Conservation (phyloP, 2,888 invertebrate genomes). For the Ormia ochracea region DNA sequence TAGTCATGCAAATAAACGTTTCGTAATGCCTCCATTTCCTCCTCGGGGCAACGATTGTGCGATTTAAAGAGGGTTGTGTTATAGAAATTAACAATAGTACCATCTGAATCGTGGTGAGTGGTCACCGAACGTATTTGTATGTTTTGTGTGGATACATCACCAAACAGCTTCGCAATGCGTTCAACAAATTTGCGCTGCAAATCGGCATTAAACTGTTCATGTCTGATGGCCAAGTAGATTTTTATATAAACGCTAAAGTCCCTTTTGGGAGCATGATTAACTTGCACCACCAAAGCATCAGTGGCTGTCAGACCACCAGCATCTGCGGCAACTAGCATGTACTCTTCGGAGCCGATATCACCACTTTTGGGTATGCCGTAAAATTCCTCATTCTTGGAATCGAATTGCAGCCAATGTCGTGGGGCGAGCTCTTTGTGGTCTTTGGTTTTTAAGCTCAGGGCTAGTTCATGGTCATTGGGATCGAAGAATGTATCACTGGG, state of each 20-base stretch:
- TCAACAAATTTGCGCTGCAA: conserved; percentile 89
- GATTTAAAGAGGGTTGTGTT: conserved; percentile 82
- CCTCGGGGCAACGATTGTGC: conserved; percentile 83
- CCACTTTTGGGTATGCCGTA: conserved; percentile 87
- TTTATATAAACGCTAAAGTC: conserved; percentile 88
- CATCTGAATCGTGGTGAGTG: conserved; percentile 77
- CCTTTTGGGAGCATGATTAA: conserved; percentile 81
- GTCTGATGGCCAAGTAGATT: conserved; percentile 85
- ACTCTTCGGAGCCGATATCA: conserved; percentile 86
- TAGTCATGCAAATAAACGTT: conserved; percentile 83
- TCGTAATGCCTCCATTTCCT: conserved; percentile 85
- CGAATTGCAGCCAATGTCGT: conserved; percentile 92
- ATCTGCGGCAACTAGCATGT: conserved; percentile 87
- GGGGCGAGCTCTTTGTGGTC: conserved; percentile 83
- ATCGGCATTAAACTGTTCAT: conserved; percentile 84
- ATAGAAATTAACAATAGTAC: conserved; percentile 86
- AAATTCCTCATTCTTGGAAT: conserved; percentile 91
- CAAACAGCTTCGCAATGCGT: conserved; percentile 86
- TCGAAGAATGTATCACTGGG: conserved; percentile 94
- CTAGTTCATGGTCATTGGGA: conserved; percentile 88
- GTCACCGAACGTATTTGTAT: conserved; percentile 85
- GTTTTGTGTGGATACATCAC: conserved; percentile 84
- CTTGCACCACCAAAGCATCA: conserved; percentile 87
- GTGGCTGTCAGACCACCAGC: conserved; percentile 85
- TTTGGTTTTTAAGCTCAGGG: conserved; percentile 84